A percentile compares a stretch with the other conserved stretches of the same genome.
Evolutionary conservation across 2,797 vertebrate species (phyloP).

Genomic region (Podargus strigoides): DNA sequence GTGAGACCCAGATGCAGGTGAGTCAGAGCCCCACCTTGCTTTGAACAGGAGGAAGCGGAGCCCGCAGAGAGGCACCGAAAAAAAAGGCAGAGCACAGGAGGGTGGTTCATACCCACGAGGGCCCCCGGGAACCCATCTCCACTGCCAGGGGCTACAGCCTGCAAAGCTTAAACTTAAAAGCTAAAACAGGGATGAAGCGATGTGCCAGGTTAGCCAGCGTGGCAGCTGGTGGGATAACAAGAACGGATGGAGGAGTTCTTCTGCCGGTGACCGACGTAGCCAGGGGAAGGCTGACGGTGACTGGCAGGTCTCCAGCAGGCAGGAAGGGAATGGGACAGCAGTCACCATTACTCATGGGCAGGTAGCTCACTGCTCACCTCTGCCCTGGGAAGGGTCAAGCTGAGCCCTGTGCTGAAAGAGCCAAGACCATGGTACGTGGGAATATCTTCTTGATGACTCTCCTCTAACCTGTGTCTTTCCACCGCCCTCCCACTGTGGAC

Average conservation of each 20-base stretch:
- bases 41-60: not conserved
- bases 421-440: fast-evolving
- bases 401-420: not conserved
- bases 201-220: fast-evolving
- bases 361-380: not conserved
- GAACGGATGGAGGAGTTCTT: not conserved
- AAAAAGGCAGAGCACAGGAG: not conserved
- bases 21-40: constrained; percentile 32
- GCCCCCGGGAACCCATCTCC: not conserved
- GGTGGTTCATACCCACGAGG: not conserved
- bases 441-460: not conserved
- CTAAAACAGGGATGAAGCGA: not conserved
- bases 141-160: not conserved
- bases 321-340: not conserved
- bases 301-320: not conserved
- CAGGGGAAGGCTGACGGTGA: not conserved
- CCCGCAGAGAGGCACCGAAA: not conserved
- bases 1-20: not conserved
- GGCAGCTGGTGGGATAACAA: fast-evolving
- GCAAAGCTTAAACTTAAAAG: not conserved
- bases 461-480: not conserved
- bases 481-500: not conserved
- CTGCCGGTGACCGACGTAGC: fast-evolving
- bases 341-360: not conserved
- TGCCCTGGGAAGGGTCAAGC: not conserved